These are phyloP conservation scores for Imbricaverruca yamaguchii DNA, from an alignment of 2,888 invertebrate genomes.

Conservation along the genomic window DNA sequence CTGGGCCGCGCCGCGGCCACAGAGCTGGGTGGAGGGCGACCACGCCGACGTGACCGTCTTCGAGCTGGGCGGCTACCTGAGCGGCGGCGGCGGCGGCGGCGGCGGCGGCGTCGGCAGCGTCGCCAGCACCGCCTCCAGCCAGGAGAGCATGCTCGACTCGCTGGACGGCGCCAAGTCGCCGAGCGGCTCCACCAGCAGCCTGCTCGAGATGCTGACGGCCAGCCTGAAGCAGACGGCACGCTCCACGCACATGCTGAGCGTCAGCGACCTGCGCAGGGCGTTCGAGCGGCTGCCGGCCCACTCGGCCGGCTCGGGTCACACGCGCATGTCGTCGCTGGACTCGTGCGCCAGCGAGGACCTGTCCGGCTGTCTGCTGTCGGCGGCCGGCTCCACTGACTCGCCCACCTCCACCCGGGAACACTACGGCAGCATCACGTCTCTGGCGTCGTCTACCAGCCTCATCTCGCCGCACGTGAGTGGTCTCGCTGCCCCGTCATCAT, in stretches of 20 bases:
- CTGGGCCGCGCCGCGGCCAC: slow-evolving; percentile 32
- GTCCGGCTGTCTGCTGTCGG: not conserved
- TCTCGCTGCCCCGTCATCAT: no score
- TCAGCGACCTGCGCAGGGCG: slow-evolving; percentile 53
- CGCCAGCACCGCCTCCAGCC: not conserved
- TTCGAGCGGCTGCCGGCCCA: slow-evolving; percentile 45
- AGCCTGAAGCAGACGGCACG: slow-evolving; percentile 22
- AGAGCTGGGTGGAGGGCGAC: slow-evolving; percentile 33
- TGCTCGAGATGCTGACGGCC: slow-evolving; percentile 17
- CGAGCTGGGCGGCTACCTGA: slow-evolving; percentile 25
- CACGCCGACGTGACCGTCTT: slow-evolving; percentile 27
- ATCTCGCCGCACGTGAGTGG: slow-evolving; percentile 48
- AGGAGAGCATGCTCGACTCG: slow-evolving; percentile 10
- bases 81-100: not conserved
- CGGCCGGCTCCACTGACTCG: slow-evolving; percentile 27
- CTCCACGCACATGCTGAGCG: slow-evolving; percentile 41
- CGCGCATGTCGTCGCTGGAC: slow-evolving; percentile 49
- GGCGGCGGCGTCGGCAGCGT: no score
- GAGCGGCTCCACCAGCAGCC: slow-evolving; percentile 20
- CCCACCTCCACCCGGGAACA: slow-evolving; percentile 41
- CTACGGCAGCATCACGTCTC: slow-evolving; percentile 51
- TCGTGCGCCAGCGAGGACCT: slow-evolving; percentile 48
- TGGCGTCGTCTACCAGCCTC: slow-evolving; percentile 51
- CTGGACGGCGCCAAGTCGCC: slow-evolving; percentile 10
- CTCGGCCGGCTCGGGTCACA: slow-evolving; percentile 37